Conservation (phyloP, 2,113 vertebrate genomes). For the Corythoichthys haematopterus region DNA sequence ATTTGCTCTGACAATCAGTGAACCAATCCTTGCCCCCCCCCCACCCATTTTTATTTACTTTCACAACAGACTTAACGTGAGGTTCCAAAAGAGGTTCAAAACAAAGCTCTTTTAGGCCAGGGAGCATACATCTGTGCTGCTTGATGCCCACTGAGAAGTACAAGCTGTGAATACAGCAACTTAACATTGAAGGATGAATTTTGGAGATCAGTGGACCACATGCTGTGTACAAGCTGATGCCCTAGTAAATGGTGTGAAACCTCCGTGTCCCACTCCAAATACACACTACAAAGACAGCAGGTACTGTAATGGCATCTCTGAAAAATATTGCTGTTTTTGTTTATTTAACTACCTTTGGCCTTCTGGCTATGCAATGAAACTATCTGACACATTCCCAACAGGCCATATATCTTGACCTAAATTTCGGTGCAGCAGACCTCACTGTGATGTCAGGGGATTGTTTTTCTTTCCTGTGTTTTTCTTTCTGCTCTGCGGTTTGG, state of each 20-base stretch:
- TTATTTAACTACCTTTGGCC: slow-evolving; percentile 16
- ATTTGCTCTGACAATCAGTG: background rate
- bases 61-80: slow-evolving; percentile 24
- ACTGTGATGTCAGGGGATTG: slow-evolving; percentile 63
- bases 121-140: slow-evolving; percentile 67
- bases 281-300: slow-evolving; percentile 23
- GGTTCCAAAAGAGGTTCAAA: slow-evolving; percentile 42
- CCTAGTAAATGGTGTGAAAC: slow-evolving; percentile 65
- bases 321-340: background rate
- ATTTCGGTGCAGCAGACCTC: slow-evolving; percentile 43
- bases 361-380: slow-evolving; percentile 17
- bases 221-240: slow-evolving; percentile 57
- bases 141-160: slow-evolving; percentile 66
- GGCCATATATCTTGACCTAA: slow-evolving; percentile 46
- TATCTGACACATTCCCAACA: slow-evolving; percentile 28
- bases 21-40: background rate
- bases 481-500: slow-evolving; percentile 61
- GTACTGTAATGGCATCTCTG: slow-evolving; percentile 5
- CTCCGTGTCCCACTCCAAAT: slow-evolving; percentile 29
- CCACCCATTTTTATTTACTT: slow-evolving; percentile 16
- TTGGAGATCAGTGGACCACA: slow-evolving; percentile 59
- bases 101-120: slow-evolving; percentile 44
- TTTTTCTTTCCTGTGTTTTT: slow-evolving; percentile 61
- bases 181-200: slow-evolving; percentile 70
- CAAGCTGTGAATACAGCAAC: slow-evolving; percentile 75